Conservation (phyloP, 2,888 invertebrate genomes). For the Strigamia maritima region DNA sequence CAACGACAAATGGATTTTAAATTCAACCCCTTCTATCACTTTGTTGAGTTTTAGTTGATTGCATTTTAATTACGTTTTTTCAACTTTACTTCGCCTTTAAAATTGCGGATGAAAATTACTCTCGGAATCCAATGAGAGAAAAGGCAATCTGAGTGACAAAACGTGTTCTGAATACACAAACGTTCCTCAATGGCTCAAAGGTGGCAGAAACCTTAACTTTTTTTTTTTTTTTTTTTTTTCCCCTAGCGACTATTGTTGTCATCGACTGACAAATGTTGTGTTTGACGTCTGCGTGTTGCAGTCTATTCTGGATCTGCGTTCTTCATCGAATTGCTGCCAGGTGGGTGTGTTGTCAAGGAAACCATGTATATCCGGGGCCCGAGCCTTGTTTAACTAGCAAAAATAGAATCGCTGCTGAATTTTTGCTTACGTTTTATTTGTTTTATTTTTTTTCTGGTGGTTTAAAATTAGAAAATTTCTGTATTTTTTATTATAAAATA, state of each 20-base stretch:
- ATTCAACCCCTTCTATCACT: background rate
- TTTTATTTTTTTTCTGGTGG: background rate
- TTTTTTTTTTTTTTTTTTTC: background rate
- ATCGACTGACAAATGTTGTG: background rate
- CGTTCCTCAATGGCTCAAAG: background rate
- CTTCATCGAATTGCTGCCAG: background rate
- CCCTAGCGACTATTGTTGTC: background rate
- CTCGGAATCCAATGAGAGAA: background rate
- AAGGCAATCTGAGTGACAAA: slow-evolving; percentile 5
- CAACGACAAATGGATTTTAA: background rate
- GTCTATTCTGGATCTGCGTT: background rate
- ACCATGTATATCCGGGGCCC: background rate
- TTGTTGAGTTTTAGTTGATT: background rate
- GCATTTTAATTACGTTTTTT: background rate
- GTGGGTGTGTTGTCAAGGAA: background rate
- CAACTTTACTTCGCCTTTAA: background rate
- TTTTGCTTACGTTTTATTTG: background rate
- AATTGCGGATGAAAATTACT: slow-evolving; percentile 8
- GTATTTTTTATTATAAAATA: background rate
- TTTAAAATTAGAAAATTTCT: background rate
- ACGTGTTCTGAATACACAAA: slow-evolving; percentile 10
- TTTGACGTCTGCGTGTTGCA: background rate
- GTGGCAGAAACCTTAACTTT: background rate
- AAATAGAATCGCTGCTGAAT: background rate
- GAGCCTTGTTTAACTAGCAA: background rate